Evolutionary conservation across 2,797 vertebrate genomes (phyloP).

Genomic region (Schizothorax lantsangensis): DNA sequence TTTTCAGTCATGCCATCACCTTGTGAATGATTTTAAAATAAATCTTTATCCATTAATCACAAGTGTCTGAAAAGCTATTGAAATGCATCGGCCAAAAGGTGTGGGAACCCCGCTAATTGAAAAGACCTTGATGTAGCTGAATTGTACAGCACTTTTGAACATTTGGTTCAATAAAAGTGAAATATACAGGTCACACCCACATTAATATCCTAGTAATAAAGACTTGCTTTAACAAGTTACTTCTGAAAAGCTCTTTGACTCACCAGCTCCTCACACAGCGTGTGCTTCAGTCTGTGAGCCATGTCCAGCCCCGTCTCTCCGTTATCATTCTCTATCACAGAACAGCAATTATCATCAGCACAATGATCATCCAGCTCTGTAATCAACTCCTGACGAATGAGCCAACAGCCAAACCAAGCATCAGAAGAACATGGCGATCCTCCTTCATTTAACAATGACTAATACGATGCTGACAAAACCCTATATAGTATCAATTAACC

Average conservation of each 20-base stretch:
- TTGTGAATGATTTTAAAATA: not conserved
- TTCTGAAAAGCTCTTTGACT: constrained; percentile 49
- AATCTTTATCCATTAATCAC: too few relatives aligned
- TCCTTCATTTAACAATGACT: not conserved
- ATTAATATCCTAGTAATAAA: not conserved
- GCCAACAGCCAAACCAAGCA: not conserved
- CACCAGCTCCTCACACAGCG: constrained; percentile 85
- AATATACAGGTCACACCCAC: not conserved
- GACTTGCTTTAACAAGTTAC: not conserved
- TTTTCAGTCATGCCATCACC: not conserved
- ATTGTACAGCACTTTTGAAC: not conserved
- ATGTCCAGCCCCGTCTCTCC: constrained; percentile 82
- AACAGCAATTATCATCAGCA: constrained; percentile 40
- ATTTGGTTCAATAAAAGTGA: not conserved
- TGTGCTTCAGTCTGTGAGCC: constrained; percentile 78
- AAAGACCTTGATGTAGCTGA: not conserved
- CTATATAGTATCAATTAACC: not conserved
- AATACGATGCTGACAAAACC: not conserved
- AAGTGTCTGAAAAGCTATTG: not conserved
- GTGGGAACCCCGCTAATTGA: not conserved
- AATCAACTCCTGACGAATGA: not conserved
- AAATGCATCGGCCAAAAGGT: not conserved
- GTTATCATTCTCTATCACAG: constrained; percentile 77
- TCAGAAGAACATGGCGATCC: not conserved
- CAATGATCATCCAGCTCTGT: not conserved